Conservation (phyloP, 2,888 invertebrate species). For the Lamellibrachia satsuma region DNA sequence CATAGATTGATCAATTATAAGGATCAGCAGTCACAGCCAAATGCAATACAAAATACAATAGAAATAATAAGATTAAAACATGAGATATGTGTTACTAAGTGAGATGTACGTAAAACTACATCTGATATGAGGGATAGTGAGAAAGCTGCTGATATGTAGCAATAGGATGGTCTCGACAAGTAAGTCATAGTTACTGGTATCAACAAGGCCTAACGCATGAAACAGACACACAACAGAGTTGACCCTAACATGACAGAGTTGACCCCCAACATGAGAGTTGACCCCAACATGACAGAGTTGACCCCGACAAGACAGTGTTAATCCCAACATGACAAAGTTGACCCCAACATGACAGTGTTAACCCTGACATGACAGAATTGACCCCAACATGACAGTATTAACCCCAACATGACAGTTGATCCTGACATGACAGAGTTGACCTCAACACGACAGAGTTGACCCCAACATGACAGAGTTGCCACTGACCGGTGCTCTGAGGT, state of each 20-base stretch:
- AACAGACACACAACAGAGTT: background rate
- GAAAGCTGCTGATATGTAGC: background rate
- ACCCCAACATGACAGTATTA: background rate
- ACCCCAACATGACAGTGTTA: background rate
- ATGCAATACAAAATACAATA: background rate
- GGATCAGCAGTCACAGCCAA: background rate
- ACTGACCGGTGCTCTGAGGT: slow-evolving; percentile 79
- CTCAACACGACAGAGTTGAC: background rate
- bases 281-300: background rate
- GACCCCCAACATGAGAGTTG: background rate
- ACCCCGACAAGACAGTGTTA: background rate
- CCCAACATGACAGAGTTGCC: background rate
- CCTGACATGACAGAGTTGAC: background rate
- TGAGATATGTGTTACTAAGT: background rate
- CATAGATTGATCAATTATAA: background rate
- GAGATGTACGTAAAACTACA: background rate
- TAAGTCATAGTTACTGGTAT: background rate
- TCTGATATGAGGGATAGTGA: background rate
- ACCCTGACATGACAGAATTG: too few species aligned
- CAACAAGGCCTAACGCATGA: background rate
- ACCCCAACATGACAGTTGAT: background rate
- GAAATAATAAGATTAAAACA: background rate
- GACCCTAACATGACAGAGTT: background rate
- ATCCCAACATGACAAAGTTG: too few species aligned
- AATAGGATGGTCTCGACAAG: background rate